Conservation (phyloP, 2,797 vertebrate genomes). For the Argya squamiceps region DNA sequence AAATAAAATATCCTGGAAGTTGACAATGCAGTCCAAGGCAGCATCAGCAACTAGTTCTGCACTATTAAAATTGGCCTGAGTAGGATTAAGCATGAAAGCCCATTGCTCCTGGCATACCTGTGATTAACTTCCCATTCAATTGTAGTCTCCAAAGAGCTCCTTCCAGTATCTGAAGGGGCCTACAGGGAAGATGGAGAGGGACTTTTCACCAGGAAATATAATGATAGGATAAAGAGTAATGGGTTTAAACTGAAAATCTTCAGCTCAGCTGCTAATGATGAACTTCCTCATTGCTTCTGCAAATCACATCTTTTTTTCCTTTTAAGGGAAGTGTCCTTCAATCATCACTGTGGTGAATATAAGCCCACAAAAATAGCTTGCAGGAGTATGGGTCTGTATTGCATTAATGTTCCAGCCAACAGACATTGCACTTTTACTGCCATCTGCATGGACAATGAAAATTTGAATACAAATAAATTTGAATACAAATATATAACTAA, state of each 20-base stretch:
- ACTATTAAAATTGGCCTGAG: not conserved
- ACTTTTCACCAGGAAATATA: not conserved
- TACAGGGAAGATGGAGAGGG: not conserved
- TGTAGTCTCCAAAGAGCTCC: not conserved
- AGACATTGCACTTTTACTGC: not conserved
- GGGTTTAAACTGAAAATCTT: not conserved
- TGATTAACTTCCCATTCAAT: not conserved
- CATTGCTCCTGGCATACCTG: not conserved
- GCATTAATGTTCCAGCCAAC: not conserved
- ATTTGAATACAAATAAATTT: not conserved
- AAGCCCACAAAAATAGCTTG: not conserved
- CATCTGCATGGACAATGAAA: not conserved
- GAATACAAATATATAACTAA: not conserved
- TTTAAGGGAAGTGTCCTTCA: not conserved
- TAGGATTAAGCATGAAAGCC: not conserved
- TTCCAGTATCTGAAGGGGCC: not conserved
- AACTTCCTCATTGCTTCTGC: not conserved
- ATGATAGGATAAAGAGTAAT: not conserved
- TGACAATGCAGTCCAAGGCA: not conserved
- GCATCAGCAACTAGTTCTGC: not conserved
- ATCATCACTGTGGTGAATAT: not conserved
- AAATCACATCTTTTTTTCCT: not conserved
- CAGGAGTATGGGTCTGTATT: not conserved
- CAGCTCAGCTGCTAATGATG: not conserved
- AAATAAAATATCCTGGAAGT: not conserved